Evolutionary conservation across 2,888 invertebrate species (phyloP), one percentile per base, ranked within the genome.

Genomic region (Germaria angustata): DNA sequence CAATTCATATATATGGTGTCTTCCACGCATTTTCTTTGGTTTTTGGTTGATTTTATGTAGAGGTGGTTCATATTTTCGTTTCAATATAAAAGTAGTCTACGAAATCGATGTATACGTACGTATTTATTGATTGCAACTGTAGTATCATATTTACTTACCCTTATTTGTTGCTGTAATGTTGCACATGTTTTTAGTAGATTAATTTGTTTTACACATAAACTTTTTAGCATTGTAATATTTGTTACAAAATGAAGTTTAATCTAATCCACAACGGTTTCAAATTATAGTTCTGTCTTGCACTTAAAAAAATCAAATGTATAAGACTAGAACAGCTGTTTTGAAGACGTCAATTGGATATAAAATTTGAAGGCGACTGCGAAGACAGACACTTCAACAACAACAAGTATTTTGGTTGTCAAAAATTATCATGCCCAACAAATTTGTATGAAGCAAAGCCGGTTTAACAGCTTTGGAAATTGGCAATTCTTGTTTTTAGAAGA

Each of bases 41-140:
- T 87, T 90, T 1, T 92, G 89, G 57, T 93, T 93, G 87, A 93
- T 94, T 88, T 94, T 95, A 86, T 93, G 91, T 34, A 96, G 90
- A 15, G 91, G 92, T 1, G 93, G 91, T 0, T 93, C 92, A 89
- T 89, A 92, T 89, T 90, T 93, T 81, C 97, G 92, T 91, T 94
- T 95, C 65, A 97, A 91, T 78, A 97, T 92, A 88, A 93, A 95
- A 17, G 96, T 95, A 76, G 94, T 96, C 96, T 96, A 90, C 34
- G 92, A 0, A 32, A 22, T 39, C 0, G 36, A 17, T 2, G 17
- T n/a, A 17, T 44, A 49, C 2, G n/a, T 24, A 13, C 1, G 5
- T 8, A 7, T 32, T 49, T 34, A 8, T 22, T n/a, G 3, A 5
- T n/a, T 28, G 4, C 5, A n/a, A 13, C 34, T 36, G 59, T 8